Evolutionary conservation across 2,888 invertebrate species (phyloP).

Genomic region (Phoenoteleia sp.): DNA sequence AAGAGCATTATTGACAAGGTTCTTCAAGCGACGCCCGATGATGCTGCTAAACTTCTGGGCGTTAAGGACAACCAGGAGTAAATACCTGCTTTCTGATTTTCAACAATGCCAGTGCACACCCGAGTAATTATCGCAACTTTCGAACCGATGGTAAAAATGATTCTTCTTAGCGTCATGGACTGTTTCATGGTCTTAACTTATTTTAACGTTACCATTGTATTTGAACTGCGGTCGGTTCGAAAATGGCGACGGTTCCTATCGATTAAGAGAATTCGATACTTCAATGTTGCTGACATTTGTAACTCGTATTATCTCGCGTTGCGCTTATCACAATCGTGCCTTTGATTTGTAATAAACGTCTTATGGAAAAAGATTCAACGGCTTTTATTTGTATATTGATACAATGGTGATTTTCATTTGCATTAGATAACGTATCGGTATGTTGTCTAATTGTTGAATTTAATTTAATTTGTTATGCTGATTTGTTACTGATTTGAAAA

Average conservation of each 20-base stretch:
- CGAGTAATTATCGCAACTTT: neutral
- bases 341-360: constrained; percentile 73
- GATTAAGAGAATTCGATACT: constrained; percentile 5
- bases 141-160: neutral
- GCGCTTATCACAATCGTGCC: constrained; percentile 81
- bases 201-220: too few species aligned
- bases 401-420: too few species aligned
- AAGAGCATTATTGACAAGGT: constrained; percentile 94
- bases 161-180: neutral
- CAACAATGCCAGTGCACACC: constrained; percentile 39
- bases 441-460: too few species aligned
- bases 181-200: neutral
- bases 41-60: constrained; percentile 95
- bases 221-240: too few species aligned
- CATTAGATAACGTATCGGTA: too few species aligned
- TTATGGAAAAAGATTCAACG: too few species aligned
- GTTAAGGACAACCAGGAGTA: constrained; percentile 90
- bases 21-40: constrained; percentile 93
- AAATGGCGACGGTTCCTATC: neutral
- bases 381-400: too few species aligned
- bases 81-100: constrained; percentile 35
- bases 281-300: neutral
- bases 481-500: too few species aligned
- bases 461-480: too few species aligned
- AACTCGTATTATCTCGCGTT: neutral